Conservation (phyloP, 2,888 invertebrate species). For the Philonicus albiceps region DNA sequence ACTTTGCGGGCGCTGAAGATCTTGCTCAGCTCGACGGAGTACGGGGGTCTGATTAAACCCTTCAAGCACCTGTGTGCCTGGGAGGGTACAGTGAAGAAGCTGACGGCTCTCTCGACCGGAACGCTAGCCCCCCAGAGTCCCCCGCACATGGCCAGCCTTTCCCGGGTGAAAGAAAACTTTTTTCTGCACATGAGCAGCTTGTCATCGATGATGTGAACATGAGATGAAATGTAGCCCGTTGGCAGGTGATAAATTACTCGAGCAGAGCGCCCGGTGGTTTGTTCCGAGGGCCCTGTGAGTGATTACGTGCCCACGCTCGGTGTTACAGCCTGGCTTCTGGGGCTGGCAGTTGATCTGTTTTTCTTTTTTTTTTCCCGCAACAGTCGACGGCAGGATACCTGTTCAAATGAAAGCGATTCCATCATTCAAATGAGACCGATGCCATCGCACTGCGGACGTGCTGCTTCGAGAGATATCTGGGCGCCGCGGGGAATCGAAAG, state of each 20-base stretch:
- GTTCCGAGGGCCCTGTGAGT: not conserved
- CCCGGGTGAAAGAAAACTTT: not conserved
- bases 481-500: not conserved
- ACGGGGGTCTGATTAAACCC: not conserved
- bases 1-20: not conserved
- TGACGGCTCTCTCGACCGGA: not conserved
- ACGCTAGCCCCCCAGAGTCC: not conserved
- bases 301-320: not conserved
- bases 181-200: not conserved
- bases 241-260: slow-evolving; percentile 13
- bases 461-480: not conserved
- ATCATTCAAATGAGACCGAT: not conserved
- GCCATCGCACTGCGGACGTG: not conserved
- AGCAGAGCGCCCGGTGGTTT: not conserved
- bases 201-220: slow-evolving; percentile 9
- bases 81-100: not conserved
- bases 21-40: not conserved
- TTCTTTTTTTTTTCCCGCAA: not conserved
- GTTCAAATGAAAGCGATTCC: not conserved
- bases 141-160: not conserved
- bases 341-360: not conserved
- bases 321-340: not conserved
- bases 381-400: no score
- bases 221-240: slow-evolving; percentile 6
- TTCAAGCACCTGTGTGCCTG: not conserved